A percentile compares a stretch with the other conserved stretches of the same genome.
Conservation (phyloP, 1,140 invertebrate species). For the Lordiphosa mommai region DNA sequence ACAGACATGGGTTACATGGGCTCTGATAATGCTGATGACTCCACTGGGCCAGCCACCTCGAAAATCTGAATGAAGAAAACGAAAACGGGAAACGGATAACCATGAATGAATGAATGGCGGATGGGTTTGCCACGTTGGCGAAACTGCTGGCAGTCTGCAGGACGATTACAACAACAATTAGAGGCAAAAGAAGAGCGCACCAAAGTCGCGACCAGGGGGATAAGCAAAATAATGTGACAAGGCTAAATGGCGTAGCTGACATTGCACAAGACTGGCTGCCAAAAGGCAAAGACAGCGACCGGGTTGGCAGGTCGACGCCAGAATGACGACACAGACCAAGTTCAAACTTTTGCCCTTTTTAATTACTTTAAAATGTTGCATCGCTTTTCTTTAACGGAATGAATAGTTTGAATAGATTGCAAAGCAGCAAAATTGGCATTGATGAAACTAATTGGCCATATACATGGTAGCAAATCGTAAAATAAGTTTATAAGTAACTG, state of each 20-base stretch:
- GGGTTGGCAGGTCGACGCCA: constrained; percentile 27
- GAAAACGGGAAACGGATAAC: constrained; percentile 41
- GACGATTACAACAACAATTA: constrained; percentile 73
- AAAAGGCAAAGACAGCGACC: not conserved
- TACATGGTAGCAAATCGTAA: no score
- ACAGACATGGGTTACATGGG: not conserved
- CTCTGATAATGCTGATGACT: constrained; percentile 68
- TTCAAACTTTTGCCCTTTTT: constrained; percentile 59
- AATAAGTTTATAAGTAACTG: no score
- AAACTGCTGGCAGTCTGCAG: constrained; percentile 25
- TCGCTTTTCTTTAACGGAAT: no score
- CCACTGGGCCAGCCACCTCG: constrained; percentile 21
- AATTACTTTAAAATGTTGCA: constrained; percentile 51
- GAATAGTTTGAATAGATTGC: not conserved
- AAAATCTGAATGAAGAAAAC: constrained; percentile 32
- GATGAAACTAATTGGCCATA: no score
- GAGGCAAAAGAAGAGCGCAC: constrained; percentile 9
- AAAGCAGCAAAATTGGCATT: no score
- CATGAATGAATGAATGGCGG: constrained; percentile 68
- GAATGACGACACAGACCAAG: constrained; percentile 37
- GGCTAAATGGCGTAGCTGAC: constrained; percentile 72
- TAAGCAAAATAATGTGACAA: constrained; percentile 76
- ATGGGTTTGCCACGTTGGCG: constrained; percentile 48
- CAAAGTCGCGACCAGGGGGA: constrained; percentile 30
- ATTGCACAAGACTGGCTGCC: constrained; percentile 31